These are phyloP conservation scores for Coptodon rendalli DNA, from an alignment of 2,113 vertebrate genomes.

Conservation along the genomic window DNA sequence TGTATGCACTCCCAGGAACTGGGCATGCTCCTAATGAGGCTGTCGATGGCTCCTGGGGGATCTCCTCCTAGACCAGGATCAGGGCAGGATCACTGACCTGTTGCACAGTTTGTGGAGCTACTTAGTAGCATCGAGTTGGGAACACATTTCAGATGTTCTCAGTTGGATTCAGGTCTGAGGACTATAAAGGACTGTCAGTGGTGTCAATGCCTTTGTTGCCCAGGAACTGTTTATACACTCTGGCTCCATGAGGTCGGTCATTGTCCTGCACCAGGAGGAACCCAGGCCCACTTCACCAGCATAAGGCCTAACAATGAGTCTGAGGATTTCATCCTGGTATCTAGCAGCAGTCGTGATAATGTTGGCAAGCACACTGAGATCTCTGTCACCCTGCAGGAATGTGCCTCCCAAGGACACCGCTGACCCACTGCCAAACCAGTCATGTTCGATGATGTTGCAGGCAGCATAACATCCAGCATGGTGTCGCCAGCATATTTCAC, in stretches of 20 bases:
- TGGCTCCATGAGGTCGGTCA: not conserved
- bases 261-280: not conserved
- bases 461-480: not conserved
- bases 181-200: not conserved
- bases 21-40: not conserved
- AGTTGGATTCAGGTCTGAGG: not conserved
- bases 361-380: not conserved
- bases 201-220: not conserved
- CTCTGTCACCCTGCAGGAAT: not conserved
- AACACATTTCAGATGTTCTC: not conserved
- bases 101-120: not conserved
- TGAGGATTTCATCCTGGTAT: not conserved
- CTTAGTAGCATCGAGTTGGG: not conserved
- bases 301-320: not conserved
- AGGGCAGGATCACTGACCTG: not conserved
- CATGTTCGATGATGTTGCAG: not conserved
- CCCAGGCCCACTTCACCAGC: not conserved
- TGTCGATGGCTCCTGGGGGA: not conserved
- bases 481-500: not conserved
- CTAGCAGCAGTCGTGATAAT: not conserved
- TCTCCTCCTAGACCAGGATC: not conserved
- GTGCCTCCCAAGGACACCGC: not conserved
- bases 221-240: not conserved
- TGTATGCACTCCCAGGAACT: not conserved
- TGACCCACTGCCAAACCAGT: not conserved